Evolutionary conservation across 2,888 invertebrate species (phyloP).

Genomic region (Mantis religiosa): DNA sequence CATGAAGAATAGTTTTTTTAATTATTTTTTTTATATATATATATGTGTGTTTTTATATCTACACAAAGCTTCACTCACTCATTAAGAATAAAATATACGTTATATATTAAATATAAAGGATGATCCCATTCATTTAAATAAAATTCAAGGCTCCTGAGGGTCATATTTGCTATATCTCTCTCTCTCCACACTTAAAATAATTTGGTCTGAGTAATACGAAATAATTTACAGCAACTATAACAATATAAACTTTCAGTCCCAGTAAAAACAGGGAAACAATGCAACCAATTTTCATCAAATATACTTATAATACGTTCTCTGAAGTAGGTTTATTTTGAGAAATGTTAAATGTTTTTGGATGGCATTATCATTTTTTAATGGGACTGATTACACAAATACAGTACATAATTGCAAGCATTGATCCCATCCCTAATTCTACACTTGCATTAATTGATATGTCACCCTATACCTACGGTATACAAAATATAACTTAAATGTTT

Average conservation of each 20-base stretch:
- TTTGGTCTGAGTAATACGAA: conserved; percentile 25
- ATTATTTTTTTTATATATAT: neutral
- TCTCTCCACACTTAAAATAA: conserved; percentile 12
- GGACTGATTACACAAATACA: neutral
- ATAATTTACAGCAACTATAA: neutral
- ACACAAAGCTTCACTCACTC: conserved; percentile 10
- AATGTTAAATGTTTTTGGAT: neutral
- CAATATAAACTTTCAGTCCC: conserved; percentile 8
- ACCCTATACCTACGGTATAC: conserved; percentile 24
- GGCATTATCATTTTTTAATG: conserved; percentile 3
- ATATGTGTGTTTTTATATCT: neutral
- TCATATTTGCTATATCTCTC: conserved; percentile 6
- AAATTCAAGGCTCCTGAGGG: conserved; percentile 10
- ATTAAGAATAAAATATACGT: conserved; percentile 10
- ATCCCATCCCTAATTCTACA: conserved; percentile 14
- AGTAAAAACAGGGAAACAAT: neutral
- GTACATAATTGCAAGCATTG: conserved; percentile 6
- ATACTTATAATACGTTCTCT: neutral
- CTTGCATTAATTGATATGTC: conserved; percentile 24
- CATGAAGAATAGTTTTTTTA: conserved; percentile 1
- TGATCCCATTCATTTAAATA: conserved; percentile 4
- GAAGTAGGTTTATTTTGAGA: neutral
- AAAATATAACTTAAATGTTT: conserved; percentile 28
- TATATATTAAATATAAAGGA: conserved; percentile 13
- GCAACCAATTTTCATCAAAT: neutral